Conservation (phyloP, 2,113 vertebrate genomes). For the Bolborhynchus lineola region DNA sequence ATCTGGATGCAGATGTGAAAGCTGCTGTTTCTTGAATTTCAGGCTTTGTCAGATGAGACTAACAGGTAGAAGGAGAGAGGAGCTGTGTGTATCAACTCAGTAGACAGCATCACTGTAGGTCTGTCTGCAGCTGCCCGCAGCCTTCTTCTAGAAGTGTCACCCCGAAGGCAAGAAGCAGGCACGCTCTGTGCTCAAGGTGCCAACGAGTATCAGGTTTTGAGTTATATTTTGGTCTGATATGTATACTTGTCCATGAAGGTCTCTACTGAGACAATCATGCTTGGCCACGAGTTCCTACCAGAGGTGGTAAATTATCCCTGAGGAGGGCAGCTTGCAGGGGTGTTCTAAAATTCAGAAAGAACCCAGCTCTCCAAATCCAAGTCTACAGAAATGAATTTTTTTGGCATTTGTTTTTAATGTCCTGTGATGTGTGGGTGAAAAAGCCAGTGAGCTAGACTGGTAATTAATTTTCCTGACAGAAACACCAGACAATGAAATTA, state of each 20-base stretch:
- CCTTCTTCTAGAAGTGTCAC: background rate
- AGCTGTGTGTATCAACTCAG: background rate
- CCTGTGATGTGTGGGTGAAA: slow-evolving; percentile 61
- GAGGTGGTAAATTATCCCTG: background rate
- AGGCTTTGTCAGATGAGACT: background rate
- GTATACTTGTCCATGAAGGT: background rate
- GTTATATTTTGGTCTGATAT: background rate
- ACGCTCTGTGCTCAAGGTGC: background rate
- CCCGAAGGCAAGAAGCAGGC: background rate
- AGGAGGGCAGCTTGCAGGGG: background rate
- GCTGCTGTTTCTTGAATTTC: background rate
- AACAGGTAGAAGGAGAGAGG: background rate
- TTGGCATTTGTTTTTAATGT: slow-evolving; percentile 55
- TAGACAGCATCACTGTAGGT: background rate
- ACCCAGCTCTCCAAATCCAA: background rate
- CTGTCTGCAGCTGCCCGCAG: background rate
- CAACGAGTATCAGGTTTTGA: background rate
- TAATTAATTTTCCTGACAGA: slow-evolving; percentile 73
- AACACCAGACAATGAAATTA: slow-evolving; percentile 71
- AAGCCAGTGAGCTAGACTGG: slow-evolving; percentile 36
- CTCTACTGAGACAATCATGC: background rate
- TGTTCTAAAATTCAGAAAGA: slow-evolving; percentile 29
- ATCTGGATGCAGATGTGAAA: background rate
- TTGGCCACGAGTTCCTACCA: background rate
- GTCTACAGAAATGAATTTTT: slow-evolving; percentile 43